Conservation (phyloP, 2,797 vertebrate genomes). For the Melanotaenia trifasciata region DNA sequence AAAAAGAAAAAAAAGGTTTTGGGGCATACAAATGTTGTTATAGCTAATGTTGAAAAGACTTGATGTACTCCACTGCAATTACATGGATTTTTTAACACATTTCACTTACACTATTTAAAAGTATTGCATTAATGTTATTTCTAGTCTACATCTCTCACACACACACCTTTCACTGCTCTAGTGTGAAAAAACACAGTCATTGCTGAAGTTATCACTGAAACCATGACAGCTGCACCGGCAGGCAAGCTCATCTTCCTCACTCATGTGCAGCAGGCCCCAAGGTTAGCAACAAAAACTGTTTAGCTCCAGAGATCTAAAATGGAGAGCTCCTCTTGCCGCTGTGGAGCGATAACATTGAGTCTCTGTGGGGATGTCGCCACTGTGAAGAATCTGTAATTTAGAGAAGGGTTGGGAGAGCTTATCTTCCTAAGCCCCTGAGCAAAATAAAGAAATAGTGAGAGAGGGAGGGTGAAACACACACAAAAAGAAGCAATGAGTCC, state of each 20-base stretch:
- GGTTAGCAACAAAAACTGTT: conserved; percentile 76
- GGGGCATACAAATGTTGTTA: conserved; percentile 15
- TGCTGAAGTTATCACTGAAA: conserved; percentile 53
- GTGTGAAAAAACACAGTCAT: conserved; percentile 16
- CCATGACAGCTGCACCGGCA: conserved; percentile 44
- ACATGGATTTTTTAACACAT: background rate
- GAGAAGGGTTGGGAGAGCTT: conserved; percentile 75
- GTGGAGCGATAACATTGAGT: conserved; percentile 80
- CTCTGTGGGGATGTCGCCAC: conserved; percentile 71
- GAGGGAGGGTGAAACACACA: conserved; percentile 19
- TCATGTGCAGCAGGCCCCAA: conserved; percentile 57
- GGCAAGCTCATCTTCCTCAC: conserved; percentile 38
- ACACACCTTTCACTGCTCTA: background rate
- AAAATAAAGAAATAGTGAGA: conserved; percentile 63
- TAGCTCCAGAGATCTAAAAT: conserved; percentile 74
- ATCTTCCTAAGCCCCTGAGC: conserved; percentile 71
- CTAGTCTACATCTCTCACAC: conserved; percentile 13
- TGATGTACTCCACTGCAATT: background rate
- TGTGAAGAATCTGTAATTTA: conserved; percentile 83
- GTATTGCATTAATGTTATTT: conserved; percentile 1
- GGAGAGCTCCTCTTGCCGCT: conserved; percentile 71
- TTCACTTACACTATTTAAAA: conserved; percentile 2
- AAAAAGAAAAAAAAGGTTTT: background rate
- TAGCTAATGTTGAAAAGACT: conserved; percentile 6
- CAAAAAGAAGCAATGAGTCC: conserved; percentile 60